Conservation (phyloP, 2,797 vertebrate species). For the Cyclura pinguis region DNA sequence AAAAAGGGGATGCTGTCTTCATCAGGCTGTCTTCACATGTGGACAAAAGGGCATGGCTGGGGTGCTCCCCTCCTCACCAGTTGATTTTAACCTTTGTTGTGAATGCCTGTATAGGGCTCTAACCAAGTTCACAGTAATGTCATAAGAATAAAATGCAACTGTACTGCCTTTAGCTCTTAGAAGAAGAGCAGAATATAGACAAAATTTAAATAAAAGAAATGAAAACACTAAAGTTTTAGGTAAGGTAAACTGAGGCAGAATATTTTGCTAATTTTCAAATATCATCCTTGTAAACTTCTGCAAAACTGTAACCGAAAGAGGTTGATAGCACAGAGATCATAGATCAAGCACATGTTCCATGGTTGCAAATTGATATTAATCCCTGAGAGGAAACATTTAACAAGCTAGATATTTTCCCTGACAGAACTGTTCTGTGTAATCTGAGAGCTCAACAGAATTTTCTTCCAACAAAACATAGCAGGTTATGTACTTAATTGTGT, state of each 20-base stretch:
- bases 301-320: too few species aligned
- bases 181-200: not conserved
- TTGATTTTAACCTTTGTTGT: not conserved
- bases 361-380: not conserved
- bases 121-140: not conserved
- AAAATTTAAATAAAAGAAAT: not conserved
- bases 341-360: not conserved
- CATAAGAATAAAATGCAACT: not conserved
- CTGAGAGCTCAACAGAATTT: not conserved
- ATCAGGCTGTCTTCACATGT: not conserved
- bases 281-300: not conserved
- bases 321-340: not conserved
- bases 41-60: too few species aligned
- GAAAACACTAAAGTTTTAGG: not conserved
- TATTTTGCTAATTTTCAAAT: not conserved
- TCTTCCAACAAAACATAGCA: not conserved
- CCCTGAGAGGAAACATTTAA: not conserved
- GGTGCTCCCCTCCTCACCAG: not conserved
- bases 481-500: not conserved
- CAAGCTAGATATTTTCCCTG: not conserved
- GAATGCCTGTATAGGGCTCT: not conserved
- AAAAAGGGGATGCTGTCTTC: not conserved
- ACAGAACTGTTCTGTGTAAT: constrained; percentile 1
- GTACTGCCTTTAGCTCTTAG: not conserved
- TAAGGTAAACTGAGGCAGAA: not conserved